Evolutionary conservation across 1,140 invertebrate genomes (phyloP).

Genomic region (Mesaphorura yosii): DNA sequence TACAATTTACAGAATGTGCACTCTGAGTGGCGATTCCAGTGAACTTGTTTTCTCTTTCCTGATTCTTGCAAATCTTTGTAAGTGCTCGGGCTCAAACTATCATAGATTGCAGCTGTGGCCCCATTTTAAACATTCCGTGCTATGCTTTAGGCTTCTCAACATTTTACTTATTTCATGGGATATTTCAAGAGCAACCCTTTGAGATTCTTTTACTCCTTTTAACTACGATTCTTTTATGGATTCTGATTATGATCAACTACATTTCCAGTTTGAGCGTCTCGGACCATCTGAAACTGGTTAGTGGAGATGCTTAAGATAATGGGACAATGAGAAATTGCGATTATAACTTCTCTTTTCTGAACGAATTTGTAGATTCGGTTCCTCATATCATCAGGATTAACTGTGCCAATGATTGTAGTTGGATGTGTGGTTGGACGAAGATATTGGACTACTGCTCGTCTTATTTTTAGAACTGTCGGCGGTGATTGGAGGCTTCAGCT

Average conservation of each 20-base stretch:
- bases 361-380: constrained; percentile 18
- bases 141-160: constrained; percentile 19
- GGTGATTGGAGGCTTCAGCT: constrained; percentile 23
- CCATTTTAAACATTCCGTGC: background rate
- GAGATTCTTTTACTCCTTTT: constrained; percentile 13
- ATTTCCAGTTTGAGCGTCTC: background rate
- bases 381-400: constrained; percentile 15
- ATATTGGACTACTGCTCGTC: constrained; percentile 22
- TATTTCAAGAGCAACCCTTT: constrained; percentile 28
- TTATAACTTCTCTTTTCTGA: background rate
- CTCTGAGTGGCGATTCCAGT: constrained; percentile 7
- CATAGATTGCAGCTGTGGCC: too few relatives aligned
- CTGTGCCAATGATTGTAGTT: constrained; percentile 10
- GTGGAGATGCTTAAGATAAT: background rate
- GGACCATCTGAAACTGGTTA: constrained; percentile 20
- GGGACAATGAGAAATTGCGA: background rate
- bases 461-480: constrained; percentile 30
- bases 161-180: constrained; percentile 28
- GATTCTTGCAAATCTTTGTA: constrained; percentile 20
- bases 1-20: constrained; percentile 15
- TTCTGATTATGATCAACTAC: constrained; percentile 26
- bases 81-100: too few relatives aligned
- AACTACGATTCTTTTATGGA: constrained; percentile 6
- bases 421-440: constrained; percentile 10
- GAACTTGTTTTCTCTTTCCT: constrained; percentile 20